Evolutionary conservation across 2,888 invertebrate species (phyloP), one percentile per base, ranked within the genome.

Genomic region (Maniola hyperantus): DNA sequence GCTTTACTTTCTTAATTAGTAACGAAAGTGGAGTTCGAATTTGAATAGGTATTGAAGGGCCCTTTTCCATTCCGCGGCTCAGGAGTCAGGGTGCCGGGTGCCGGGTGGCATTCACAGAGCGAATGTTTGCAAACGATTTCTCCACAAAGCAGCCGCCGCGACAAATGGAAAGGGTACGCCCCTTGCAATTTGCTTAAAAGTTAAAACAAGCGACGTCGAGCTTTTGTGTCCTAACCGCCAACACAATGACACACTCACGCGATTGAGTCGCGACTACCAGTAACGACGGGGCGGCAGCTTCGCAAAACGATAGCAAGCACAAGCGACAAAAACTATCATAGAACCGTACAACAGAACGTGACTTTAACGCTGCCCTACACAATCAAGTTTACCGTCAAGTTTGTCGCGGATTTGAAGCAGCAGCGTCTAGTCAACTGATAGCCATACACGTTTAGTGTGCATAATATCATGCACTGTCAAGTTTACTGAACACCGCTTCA

Each of bases 131-230:
- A 80, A 83, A 79, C 83, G 83, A 83, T 82, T 82, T 76, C 76
- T 75, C 72, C 70, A 82, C 83, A 83, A 83, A 77, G 76, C 72
- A 74, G 73, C 72, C 26, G 26, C 72, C 72, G 76, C 76, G 71
- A 70, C 77, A 73, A 74, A 76, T 76, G 77, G 74, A 69, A 76
- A 77, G 77, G 83, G 80, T 77, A 76, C 75, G 80, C 77, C 78
- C 79, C 76, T 82, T 84, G 84, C 89, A 89, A 90, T 90, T 88
- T 89, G 79, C 85, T 84, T 86, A 89, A 89, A 89, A 89, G 85
- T 85, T 86, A 89, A 89, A 89, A 89, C 88, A 86, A 83, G 83
- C 76, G 66, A 55, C 78, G 67, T 60, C 77, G 73, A 65, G 72
- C 76, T 77, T 75, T 79, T 81, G 80, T 79, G 68, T 72, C 70